A percentile compares a stretch with the other conserved stretches of the same genome.
Conservation (phyloP, 2,113 vertebrate genomes). For the Centropus unirufus region DNA sequence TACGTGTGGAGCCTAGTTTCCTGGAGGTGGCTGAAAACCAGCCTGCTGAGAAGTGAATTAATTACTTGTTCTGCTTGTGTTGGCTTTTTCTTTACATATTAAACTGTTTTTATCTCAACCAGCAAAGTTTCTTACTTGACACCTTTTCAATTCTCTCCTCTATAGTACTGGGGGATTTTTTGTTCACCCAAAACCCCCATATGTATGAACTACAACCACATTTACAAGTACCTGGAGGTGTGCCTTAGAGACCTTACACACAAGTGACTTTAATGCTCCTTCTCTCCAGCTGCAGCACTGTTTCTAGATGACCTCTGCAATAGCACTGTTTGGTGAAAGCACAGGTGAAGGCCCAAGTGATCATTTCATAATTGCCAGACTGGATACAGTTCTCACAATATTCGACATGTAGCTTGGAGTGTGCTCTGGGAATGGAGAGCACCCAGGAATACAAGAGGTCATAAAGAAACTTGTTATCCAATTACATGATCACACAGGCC, state of each 20-base stretch:
- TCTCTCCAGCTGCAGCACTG: background rate
- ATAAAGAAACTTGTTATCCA: background rate
- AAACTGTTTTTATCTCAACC: background rate
- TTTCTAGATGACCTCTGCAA: background rate
- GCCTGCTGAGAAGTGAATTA: rapidly evolving
- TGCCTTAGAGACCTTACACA: background rate
- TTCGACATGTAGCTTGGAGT: background rate
- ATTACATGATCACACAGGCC: background rate
- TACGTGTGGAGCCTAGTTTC: rapidly evolving
- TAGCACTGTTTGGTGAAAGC: background rate
- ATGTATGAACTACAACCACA: background rate
- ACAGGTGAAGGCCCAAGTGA: background rate
- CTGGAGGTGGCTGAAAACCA: background rate
- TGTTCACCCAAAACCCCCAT: background rate
- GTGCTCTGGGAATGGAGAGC: background rate
- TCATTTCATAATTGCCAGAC: background rate
- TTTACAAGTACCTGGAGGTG: background rate
- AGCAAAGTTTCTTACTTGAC: background rate
- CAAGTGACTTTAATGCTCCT: background rate
- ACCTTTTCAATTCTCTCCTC: background rate
- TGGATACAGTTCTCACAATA: background rate
- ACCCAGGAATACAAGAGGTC: background rate
- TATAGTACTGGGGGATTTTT: background rate
- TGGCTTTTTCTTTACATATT: background rate
- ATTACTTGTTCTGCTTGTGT: background rate